These are phyloP conservation scores for Ovis canadensis DNA, from an alignment of 2,113 vertebrate genomes.

Conservation along the genomic window DNA sequence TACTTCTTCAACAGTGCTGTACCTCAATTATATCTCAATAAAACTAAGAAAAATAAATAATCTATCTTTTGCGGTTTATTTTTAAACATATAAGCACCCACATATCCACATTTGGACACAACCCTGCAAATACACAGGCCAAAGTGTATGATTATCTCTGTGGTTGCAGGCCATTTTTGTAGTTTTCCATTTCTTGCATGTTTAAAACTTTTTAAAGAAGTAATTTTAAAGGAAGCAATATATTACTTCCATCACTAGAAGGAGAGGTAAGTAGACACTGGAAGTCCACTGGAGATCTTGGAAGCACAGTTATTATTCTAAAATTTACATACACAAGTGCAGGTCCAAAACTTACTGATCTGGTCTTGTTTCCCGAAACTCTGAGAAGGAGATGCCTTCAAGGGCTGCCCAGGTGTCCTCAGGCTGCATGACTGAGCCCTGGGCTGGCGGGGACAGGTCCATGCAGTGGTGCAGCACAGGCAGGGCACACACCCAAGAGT, in stretches of 20 bases:
- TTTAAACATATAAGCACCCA: background rate
- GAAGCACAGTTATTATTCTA: rapidly evolving
- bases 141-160: rapidly evolving
- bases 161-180: rapidly evolving
- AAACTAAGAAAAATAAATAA: background rate
- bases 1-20: background rate
- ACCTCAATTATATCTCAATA: background rate
- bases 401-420: conserved; percentile 85
- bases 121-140: background rate
- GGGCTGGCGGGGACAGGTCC: background rate
- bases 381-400: conserved; percentile 63
- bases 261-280: background rate
- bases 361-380: background rate
- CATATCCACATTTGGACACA: background rate
- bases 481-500: conserved; percentile 72
- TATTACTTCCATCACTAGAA: background rate
- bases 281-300: background rate
- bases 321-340: rapidly evolving
- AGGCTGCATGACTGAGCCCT: background rate
- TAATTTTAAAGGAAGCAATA: background rate
- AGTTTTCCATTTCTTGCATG: background rate
- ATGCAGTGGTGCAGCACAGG: conserved; percentile 74
- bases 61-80: too few relatives aligned
- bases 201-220: background rate
- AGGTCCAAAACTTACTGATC: background rate